phyloP scores from a whole-genome alignment of 2,888 invertebrate genomes.

The Cetonia aurata region DNA sequence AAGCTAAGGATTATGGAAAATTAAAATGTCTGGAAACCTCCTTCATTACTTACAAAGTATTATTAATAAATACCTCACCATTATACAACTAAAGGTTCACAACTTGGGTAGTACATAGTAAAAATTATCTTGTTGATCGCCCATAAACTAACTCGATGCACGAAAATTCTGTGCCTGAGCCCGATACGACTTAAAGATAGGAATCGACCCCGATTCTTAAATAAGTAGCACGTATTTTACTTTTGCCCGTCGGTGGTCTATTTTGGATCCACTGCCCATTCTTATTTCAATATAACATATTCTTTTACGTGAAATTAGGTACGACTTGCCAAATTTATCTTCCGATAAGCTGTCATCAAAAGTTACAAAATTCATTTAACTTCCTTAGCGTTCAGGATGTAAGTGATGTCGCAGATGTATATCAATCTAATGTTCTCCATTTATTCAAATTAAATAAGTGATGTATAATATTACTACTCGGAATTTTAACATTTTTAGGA shows the following conservation, averaged over 20 bases:
- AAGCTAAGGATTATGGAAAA: too few species aligned
- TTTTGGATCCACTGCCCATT: slow-evolving; percentile 23
- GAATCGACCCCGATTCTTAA: slow-evolving; percentile 32
- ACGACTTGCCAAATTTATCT: neutral
- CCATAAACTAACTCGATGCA: slow-evolving; percentile 17
- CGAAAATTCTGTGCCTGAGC: slow-evolving; percentile 28
- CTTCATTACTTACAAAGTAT: too few species aligned
- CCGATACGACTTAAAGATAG: slow-evolving; percentile 18
- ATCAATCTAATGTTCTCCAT: slow-evolving; percentile 12
- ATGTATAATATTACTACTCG: too few species aligned
- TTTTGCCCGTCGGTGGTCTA: slow-evolving; percentile 32
- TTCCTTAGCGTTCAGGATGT: slow-evolving; percentile 9
- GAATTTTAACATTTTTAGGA: too few species aligned
- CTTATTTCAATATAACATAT: slow-evolving; percentile 28
- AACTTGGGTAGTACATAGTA: neutral
- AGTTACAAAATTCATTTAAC: slow-evolving; percentile 16
- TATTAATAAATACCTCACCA: too few species aligned
- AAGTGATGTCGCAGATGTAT: slow-evolving; percentile 1
- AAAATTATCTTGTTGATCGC: slow-evolving; percentile 34
- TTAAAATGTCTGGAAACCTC: too few species aligned
- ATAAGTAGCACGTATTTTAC: slow-evolving; percentile 20
- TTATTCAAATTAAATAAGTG: slow-evolving; percentile 9
- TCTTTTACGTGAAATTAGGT: slow-evolving; percentile 14
- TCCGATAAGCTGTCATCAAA: slow-evolving; percentile 27
- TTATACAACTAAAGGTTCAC: too few species aligned